These are phyloP conservation scores for Onychomys leucogaster DNA, from an alignment of 2,797 vertebrate genomes.

Conservation along the genomic window DNA sequence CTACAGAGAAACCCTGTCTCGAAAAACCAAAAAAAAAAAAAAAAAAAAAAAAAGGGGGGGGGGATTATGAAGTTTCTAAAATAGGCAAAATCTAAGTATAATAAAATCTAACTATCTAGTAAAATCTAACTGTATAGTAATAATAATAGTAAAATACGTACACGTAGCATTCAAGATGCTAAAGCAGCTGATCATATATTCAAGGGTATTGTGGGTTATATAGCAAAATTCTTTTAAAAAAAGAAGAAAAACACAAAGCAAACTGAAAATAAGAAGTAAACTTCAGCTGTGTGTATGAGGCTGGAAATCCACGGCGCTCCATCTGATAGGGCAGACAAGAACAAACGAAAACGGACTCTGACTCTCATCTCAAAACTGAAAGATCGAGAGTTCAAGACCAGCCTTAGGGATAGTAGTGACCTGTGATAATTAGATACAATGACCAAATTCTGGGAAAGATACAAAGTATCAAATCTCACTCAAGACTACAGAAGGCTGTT, in stretches of 20 bases:
- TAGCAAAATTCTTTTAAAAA: not conserved
- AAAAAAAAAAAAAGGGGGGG: too few species aligned
- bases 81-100: not conserved
- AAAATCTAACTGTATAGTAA: not conserved
- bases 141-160: not conserved
- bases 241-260: too few species aligned
- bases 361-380: conserved; percentile 3
- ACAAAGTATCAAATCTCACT: not conserved
- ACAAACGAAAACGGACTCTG: not conserved
- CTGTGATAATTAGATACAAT: not conserved
- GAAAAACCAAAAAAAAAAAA: too few species aligned
- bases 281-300: not conserved
- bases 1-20: too few species aligned
- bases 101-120: too few species aligned
- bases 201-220: not conserved
- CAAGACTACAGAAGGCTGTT: not conserved
- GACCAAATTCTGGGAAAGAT: conserved; percentile 20
- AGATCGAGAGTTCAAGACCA: not conserved
- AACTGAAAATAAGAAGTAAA: not conserved
- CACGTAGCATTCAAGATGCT: not conserved
- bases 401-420: not conserved
- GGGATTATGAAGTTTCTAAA: conserved; percentile 5
- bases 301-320: not conserved
- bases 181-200: not conserved
- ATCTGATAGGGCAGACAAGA: not conserved